A percentile compares a stretch with the other conserved stretches of the same genome.
Conservation (phyloP, 1,140 invertebrate genomes). For the Dermatophagoides farinae region DNA sequence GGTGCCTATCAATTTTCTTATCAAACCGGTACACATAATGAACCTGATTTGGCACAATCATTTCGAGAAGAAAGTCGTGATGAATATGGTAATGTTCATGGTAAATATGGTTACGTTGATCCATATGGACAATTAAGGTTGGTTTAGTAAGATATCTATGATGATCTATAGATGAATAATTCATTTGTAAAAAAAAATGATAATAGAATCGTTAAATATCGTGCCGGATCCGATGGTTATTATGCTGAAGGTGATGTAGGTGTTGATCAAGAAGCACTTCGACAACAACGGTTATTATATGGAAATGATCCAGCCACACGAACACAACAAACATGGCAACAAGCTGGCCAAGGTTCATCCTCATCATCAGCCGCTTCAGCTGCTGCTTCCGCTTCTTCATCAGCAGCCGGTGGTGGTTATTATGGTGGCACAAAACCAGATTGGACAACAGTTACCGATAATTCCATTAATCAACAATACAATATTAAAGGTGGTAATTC, state of each 20-base stretch:
- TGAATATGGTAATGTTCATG: conserved; percentile 3
- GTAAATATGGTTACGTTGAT: conserved; percentile 16
- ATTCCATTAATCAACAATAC: background rate
- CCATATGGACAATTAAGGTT: conserved; percentile 15
- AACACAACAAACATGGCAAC: conserved; percentile 7
- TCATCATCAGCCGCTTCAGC: background rate
- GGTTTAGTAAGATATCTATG: background rate
- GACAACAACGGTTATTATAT: background rate
- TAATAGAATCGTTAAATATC: conserved; percentile 12
- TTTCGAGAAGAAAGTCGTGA: conserved; percentile 13
- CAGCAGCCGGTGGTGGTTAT: background rate
- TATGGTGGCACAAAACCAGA: background rate
- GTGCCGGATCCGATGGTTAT: conserved; percentile 12
- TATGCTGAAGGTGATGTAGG: conserved; percentile 10
- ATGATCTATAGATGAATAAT: background rate
- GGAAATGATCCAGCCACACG: background rate
- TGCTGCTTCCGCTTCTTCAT: background rate
- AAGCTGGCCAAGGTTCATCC: background rate
- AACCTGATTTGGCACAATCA: background rate
- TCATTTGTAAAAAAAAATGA: background rate
- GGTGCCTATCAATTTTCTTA: conserved; percentile 10
- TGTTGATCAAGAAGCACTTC: conserved; percentile 6
- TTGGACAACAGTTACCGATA: background rate
- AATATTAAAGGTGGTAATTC: background rate
- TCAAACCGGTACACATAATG: background rate